A percentile compares a stretch with the other conserved stretches of the same genome.
phyloP scores from a whole-genome alignment of 2,797 vertebrate genomes.

The Eupleurogrammus muticus region DNA sequence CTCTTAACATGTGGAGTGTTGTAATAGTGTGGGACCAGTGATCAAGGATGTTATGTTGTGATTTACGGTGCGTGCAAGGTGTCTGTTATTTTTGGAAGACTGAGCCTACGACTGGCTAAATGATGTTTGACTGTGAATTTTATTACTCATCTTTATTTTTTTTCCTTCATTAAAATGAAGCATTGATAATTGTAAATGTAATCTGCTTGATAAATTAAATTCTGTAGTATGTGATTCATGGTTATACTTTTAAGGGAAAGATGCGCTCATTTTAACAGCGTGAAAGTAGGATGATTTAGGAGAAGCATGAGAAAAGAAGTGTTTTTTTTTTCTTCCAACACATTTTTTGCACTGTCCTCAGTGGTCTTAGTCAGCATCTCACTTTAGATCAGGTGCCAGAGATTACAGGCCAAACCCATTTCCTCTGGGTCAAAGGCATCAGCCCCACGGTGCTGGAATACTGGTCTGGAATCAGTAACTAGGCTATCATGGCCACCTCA shows the following conservation, averaged over 20 bases:
- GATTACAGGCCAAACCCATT: slow-evolving; percentile 47
- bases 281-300: slow-evolving; percentile 33
- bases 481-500: slow-evolving; percentile 23
- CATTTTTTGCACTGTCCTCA: slow-evolving; percentile 54
- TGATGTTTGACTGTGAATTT: slow-evolving; percentile 79
- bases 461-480: slow-evolving; percentile 65
- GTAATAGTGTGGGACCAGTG: slow-evolving; percentile 68
- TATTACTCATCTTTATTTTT: slow-evolving; percentile 44
- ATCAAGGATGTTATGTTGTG: slow-evolving; percentile 65
- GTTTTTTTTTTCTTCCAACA: slow-evolving; percentile 37
- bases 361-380: slow-evolving; percentile 49
- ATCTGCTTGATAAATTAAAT: slow-evolving; percentile 44
- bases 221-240: slow-evolving; percentile 55
- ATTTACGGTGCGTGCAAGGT: slow-evolving; percentile 63
- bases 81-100: slow-evolving; percentile 56
- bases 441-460: slow-evolving; percentile 26
- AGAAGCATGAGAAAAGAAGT: slow-evolving; percentile 52
- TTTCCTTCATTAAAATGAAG: slow-evolving; percentile 67
- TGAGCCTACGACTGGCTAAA: slow-evolving; percentile 61
- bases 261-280: slow-evolving; percentile 17
- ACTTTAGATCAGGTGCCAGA: slow-evolving; percentile 66
- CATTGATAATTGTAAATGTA: slow-evolving; percentile 66
- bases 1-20: slow-evolving; percentile 63
- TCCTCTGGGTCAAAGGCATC: slow-evolving; percentile 39
- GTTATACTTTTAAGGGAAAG: slow-evolving; percentile 70